Evolutionary conservation across 1,140 invertebrate species (phyloP), one percentile per base, ranked within the genome.

Genomic region (Drosophila kohkoa): DNA sequence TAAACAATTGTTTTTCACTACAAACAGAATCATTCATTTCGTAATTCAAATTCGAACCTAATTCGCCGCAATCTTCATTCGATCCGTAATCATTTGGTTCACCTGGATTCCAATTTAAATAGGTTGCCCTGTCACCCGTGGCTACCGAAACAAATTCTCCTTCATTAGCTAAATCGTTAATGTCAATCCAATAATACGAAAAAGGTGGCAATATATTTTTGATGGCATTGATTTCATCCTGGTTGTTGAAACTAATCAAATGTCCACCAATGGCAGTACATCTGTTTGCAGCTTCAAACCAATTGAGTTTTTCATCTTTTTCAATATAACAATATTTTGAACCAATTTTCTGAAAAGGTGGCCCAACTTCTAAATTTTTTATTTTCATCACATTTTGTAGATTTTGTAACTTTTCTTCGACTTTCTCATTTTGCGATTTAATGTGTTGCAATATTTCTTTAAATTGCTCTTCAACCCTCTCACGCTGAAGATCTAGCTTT

Each of bases 11-110:
- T 2, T 8, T 3, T 1, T 4, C 5, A 3, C 13, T 25, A 28
- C 54, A 68, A 13, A 3, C 7, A 32, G 8, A 15, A 38, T 68
- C 65, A 46, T 68, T 68, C 65, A 68, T 68, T 25, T 4, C 3
- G 20, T 25, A 25, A 25, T 25, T 25, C 4, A 10, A 3, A 13
- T 48, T 6, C 11, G 20, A 25, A 5, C 30, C n/a, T 5, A 68
- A 6, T 20, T 38, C 7, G 0, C 11, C 48, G 20, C 66, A 69
- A 30, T 69, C n/a, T 25, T 69, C 66, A 13, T 15, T n/a, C 0
- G 43, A 30, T 1, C 13, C 2, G 4, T 5, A 3, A 57, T 68
- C 51, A 8, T 46, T 55, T 3, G 68, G 68, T 5, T 71, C 41
- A 4, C 15, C 20, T 6, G 0, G 0, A 5, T 25, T 10, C 59